Evolutionary conservation across 2,113 vertebrate genomes (phyloP), one percentile per base, ranked within the genome.

Genomic region (Leucoraja erinaceus): DNA sequence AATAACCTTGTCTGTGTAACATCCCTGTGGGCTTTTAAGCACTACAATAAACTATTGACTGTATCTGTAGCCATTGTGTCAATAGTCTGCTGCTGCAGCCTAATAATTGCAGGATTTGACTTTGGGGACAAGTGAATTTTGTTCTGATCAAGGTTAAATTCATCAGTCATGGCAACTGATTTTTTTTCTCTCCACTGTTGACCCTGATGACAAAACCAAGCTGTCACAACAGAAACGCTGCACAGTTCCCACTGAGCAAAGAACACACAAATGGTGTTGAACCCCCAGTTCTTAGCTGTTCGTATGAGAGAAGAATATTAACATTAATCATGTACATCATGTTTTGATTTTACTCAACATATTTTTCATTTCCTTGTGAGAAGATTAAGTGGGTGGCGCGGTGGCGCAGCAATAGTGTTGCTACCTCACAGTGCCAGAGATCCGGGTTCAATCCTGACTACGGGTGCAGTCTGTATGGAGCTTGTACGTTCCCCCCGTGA

Each of bases 81-180:
- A 88, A 31, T 63, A 31, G 83, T 88, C 18, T 31, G 3, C 14
- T 66, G 83, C 56, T 31, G 83, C 5, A 14, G 59, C 14, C 59
- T 88, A 66, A 28, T 63, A 63, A 66, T 61, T 86, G 59, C 56
- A 88, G n/a, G 4, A 31, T 88, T 88, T 88, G 83, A 88, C 59
- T 31, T 88, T 31, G 25, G 83, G 81, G 25, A 84, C 11, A 61
- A 59, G 25, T 59, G 54, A 14, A n/a, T 31, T 63, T 63, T 63
- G n/a, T 88, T 56, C 56, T 88, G 83, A 63, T 88, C 83, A 88
- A 88, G 59, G 83, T 88, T 88, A 88, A 83, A 8, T 5, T 16
- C 12, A 88, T 31, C 83, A 88, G 83, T 63, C 83, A 11, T 12
- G 61, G 56, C 28, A 88, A 88, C 20, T 63, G 28, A 56, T 11